These are phyloP conservation scores for Casuarius casuarius DNA, from an alignment of 2,113 vertebrate genomes.

Conservation along the genomic window DNA sequence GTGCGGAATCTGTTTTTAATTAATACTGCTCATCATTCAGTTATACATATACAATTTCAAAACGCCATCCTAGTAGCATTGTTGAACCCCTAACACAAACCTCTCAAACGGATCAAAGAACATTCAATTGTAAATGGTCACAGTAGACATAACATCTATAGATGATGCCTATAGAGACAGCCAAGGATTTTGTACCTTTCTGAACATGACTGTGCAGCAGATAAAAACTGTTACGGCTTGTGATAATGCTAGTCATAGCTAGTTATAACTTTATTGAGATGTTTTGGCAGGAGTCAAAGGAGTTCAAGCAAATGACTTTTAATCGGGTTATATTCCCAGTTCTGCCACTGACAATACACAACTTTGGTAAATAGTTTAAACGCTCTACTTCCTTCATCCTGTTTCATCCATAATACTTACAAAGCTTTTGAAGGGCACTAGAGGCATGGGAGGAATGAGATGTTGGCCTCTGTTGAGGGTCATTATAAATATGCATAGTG, in stretches of 20 bases:
- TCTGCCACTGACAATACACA: background rate
- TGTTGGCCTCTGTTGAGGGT: background rate
- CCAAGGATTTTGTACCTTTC: constrained; percentile 63
- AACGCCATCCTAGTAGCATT: background rate
- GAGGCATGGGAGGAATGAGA: background rate
- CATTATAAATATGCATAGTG: background rate
- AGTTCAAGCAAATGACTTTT: constrained; percentile 16
- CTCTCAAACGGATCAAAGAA: background rate
- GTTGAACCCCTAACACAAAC: background rate
- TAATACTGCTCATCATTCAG: background rate
- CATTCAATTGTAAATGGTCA: background rate
- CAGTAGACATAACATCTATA: background rate
- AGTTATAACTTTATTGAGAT: constrained; percentile 65
- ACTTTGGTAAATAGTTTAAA: background rate
- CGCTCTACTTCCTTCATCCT: background rate
- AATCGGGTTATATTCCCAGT: background rate
- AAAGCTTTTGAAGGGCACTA: background rate
- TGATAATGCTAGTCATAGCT: constrained; percentile 41
- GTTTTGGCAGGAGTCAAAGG: constrained; percentile 33
- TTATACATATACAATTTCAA: background rate
- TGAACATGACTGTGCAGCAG: constrained; percentile 44
- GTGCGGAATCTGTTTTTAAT: background rate
- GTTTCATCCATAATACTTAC: background rate
- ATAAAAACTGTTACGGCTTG: constrained; percentile 24
- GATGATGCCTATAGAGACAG: background rate